Evolutionary conservation across 2,888 invertebrate species (phyloP), one percentile per base, ranked within the genome.

Genomic region (Hyles lineata): DNA sequence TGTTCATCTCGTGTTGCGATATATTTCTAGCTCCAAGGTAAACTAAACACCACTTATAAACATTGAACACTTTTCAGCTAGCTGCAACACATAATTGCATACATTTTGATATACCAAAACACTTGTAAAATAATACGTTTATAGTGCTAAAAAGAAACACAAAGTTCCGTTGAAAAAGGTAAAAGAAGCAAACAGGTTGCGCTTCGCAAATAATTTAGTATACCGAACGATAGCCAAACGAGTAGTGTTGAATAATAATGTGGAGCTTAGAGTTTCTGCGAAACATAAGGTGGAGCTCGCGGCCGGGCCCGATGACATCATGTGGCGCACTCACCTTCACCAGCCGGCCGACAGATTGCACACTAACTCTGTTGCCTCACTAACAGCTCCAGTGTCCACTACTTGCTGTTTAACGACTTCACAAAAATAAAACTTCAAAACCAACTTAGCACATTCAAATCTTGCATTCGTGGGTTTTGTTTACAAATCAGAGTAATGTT

Each of bases 271-370:
- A 63, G 88, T 86, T 93, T 93, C 93, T 90, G 89, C 88, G 92
- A 94, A 93, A 83, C 84, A 82, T 82, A 85, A 90, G 90, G 88
- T 89, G 82, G 86, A 87, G 85, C 81, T 72, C 77, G 78, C 76
- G 86, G 84, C 76, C 81, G 72, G 76, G 78, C 76, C 77, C 78
- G 91, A 92, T 93, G 93, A 92, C 91, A 91, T 93, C 93, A 93
- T 82, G 81, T 82, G 78, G 82, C 80, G 83, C 85, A 89, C 85
- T 92, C 88, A 90, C 90, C 91, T 92, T 90, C 90, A 80, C 78
- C 82, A 76, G 15, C 55, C 78, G 76, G 74, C 76, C 58, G 63
- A 63, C 63, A 58, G 62, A 71, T 71, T 61, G 55, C 74, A 55
- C 58, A 59, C 59, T 73, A 55, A 73, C 62, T 55, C 63, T 69